Base-by-base conservation (phyloP, 2,888 invertebrate species). In the Apotomis capreana region DNA sequence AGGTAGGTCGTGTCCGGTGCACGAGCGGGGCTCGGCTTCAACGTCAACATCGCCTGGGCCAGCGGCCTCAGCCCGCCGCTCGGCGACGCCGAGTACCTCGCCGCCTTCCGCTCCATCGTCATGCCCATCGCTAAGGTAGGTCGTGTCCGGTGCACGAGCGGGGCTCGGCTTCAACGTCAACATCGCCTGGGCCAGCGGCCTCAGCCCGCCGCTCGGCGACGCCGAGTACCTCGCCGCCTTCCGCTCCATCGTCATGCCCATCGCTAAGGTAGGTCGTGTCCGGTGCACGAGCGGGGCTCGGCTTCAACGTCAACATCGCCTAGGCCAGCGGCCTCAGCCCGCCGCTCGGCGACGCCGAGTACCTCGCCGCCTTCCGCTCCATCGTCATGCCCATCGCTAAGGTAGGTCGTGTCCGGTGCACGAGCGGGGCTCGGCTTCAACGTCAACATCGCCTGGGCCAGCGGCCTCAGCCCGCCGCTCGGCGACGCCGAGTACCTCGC, bases 401-500 rank as follows among this genome's bases (percentile, higher is more conserved):
- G 44, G 44, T 44, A n/a, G n/a, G n/a, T n/a, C n/a, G n/a, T n/a
- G n/a, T n/a, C n/a, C n/a, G n/a, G n/a, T n/a, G n/a, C n/a, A n/a
- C n/a, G n/a, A n/a, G n/a, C n/a, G n/a, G 99, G 98, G 3, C 92
- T 97, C 75, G 99, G 99, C 68, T 98, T 95, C 94, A 99, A 98
- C 88, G 97, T 99, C 58, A 99, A 99, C 94, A 95, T 99, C 74
- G 97, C 99, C 6, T 99, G 99, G 97, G 96, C 97, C 58, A 98
- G 98, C 44, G 97, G 97, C 12, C 91, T 98, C 74, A 95, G 95
- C 85, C 98, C 98, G 62, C 97, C 99, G 13, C 96, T 99, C 90
- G 98, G 97, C 6, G 99, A 99, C 92, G 98, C 99, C 52, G 98
- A 98, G 92, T 99, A 99, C 91, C 94, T 99, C 82, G 98, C 99